Evolutionary conservation across 2,113 vertebrate genomes (phyloP), one percentile per base, ranked within the genome.

Genomic region (Sceloporus undulatus): DNA sequence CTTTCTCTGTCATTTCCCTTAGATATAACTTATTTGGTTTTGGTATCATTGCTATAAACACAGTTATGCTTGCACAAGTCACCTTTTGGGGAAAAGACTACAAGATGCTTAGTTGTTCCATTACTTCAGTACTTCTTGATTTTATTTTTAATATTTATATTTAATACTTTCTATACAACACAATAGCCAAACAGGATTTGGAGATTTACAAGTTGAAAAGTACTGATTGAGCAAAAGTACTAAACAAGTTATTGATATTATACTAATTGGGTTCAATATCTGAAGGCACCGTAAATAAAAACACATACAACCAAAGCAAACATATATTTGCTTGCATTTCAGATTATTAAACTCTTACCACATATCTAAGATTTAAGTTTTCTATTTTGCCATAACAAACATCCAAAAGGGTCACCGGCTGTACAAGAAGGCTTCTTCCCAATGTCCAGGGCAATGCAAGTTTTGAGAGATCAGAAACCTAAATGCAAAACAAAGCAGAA

Each of bases 331-430:
- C 23, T 77, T 29, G 34, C 78, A 56, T 85, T 89, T 82, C 48
- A 56, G 1, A 21, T 82, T 86, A 82, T 82, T 62, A 90, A 90
- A 83, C 74, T 89, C 89, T 96, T 91, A 91, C 84, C 85, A 94
- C 59, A 79, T 93, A 93, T 83, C 94, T 93, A 86, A 95, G 92
- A 76, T 93, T 95, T 79, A 94, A 84, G 91, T 93, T 94, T 91
- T 95, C 90, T 87, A 91, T 94, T 88, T 92, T 90, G 85, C 84
- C 87, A 88, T 88, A 94, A 91, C 92, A 95, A 80, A 96, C 78
- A 88, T 95, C 91, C 82, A 96, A 80, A 90, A 96, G 87, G 70
- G 68, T 95, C 79, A 94, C 78, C 81, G 93, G 73, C 65, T 91
- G 89, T 91, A 90, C 94, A 87, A 66, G 87, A 14, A 95, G 76